These are phyloP conservation scores for Electrona antarctica DNA, from an alignment of 2,113 vertebrate species.

Conservation along the genomic window DNA sequence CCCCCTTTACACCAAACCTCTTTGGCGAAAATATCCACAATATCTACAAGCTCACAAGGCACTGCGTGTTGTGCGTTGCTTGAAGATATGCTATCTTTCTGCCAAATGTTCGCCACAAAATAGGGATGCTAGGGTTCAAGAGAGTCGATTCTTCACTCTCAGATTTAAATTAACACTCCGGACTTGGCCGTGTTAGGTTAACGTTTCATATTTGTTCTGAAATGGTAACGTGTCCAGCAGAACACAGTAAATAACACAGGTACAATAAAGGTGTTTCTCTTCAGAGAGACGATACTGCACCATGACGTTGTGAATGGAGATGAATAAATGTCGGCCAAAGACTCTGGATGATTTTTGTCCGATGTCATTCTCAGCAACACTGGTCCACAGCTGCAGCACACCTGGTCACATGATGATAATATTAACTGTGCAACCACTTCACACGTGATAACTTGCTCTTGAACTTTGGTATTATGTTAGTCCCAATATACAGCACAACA, in stretches of 20 bases:
- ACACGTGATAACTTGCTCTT: conserved; percentile 17
- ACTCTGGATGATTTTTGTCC: conserved; percentile 31
- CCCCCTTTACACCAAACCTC: too few species aligned
- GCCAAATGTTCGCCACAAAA: too few species aligned
- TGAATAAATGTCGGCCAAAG: conserved; percentile 28
- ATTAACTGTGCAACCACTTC: neutral
- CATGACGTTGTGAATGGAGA: conserved; percentile 10
- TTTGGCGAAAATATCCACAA: too few species aligned
- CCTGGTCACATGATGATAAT: conserved; percentile 24
- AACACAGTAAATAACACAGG: conserved; percentile 57
- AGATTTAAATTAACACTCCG: conserved; percentile 40
- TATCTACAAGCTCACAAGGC: too few species aligned
- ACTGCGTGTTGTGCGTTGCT: too few species aligned
- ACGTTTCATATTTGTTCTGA: conserved; percentile 72
- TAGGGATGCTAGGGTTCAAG: too few species aligned
- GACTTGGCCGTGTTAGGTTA: conserved; percentile 50
- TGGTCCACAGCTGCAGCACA: conserved; percentile 46
- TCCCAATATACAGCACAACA: neutral
- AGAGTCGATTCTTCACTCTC: neutral
- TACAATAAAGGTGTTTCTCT: conserved; percentile 24
- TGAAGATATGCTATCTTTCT: too few species aligned
- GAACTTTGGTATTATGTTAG: conserved; percentile 8
- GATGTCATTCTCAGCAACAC: conserved; percentile 57
- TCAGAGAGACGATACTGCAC: neutral
- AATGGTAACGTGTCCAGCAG: conserved; percentile 69